Conservation (phyloP, 2,888 invertebrate genomes). For the Pseudoips prasinana region DNA sequence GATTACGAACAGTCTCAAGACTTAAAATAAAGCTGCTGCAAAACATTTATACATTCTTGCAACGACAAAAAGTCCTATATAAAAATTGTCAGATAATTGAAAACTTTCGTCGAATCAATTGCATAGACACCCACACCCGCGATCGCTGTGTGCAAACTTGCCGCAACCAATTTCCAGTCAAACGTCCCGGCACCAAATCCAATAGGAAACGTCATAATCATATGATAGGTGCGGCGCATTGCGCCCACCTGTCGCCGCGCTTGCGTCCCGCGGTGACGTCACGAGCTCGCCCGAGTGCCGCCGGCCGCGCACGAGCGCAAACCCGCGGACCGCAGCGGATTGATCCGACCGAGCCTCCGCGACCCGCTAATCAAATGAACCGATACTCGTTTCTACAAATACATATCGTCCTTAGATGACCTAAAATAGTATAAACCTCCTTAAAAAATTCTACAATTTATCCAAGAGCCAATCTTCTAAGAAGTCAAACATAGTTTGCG, state of each 20-base stretch:
- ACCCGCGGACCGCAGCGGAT: constrained; percentile 57
- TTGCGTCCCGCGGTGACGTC: constrained; percentile 77
- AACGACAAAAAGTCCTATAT: too few species aligned
- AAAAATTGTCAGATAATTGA: constrained; percentile 29
- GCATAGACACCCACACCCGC: constrained; percentile 27
- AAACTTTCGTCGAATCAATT: constrained; percentile 31
- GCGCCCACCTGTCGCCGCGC: constrained; percentile 81
- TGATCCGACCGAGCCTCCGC: constrained; percentile 60
- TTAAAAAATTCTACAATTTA: constrained; percentile 2
- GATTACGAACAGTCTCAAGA: too few species aligned
- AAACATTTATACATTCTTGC: too few species aligned
- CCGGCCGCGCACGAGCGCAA: constrained; percentile 42
- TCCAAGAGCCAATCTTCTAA: constrained; percentile 16
- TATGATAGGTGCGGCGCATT: constrained; percentile 79
- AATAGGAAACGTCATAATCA: constrained; percentile 78
- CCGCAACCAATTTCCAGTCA: constrained; percentile 55
- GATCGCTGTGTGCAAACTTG: constrained; percentile 45
- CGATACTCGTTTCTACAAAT: constrained; percentile 35
- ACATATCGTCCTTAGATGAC: constrained; percentile 15
- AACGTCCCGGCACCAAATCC: constrained; percentile 52
- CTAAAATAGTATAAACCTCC: constrained; percentile 3
- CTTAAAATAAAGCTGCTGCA: too few species aligned
- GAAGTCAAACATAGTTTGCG: constrained; percentile 13
- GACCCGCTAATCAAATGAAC: constrained; percentile 54
- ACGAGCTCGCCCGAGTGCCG: constrained; percentile 45